phyloP scores from a whole-genome alignment of 2,888 invertebrate species.

The Andrena camellia region DNA sequence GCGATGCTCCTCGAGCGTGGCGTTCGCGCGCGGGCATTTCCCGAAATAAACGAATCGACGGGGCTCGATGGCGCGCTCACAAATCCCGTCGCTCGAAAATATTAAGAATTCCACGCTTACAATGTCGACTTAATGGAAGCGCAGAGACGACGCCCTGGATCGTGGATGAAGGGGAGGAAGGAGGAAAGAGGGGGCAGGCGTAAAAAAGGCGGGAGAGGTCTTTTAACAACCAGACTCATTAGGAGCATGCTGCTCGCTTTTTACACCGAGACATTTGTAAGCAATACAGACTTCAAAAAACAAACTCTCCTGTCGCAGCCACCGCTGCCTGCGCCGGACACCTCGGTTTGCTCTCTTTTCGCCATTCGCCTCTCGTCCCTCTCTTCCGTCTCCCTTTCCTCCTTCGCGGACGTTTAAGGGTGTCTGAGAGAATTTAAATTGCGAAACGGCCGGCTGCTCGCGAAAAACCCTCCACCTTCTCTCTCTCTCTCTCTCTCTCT shows the following conservation, averaged over 20 bases:
- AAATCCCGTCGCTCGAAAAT: constrained; percentile 47
- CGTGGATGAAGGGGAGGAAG: constrained; percentile 22
- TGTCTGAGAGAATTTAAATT: constrained; percentile 78
- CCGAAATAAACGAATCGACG: constrained; percentile 59
- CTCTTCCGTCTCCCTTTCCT: constrained; percentile 42
- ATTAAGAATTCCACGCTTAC: constrained; percentile 76
- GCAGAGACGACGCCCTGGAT: constrained; percentile 24
- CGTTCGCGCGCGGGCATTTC: constrained; percentile 23
- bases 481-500: not conserved
- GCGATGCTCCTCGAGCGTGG: too few relatives aligned
- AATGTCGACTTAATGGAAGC: constrained; percentile 77
- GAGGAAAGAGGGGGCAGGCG: constrained; percentile 46
- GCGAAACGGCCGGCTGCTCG: constrained; percentile 45
- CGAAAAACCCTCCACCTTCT: constrained; percentile 32
- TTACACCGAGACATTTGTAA: constrained; percentile 85
- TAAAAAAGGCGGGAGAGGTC: constrained; percentile 76
- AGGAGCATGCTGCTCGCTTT: constrained; percentile 81
- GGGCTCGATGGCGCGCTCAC: not conserved
- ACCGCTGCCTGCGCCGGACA: constrained; percentile 57
- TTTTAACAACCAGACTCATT: constrained; percentile 85
- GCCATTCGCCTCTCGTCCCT: constrained; percentile 55
- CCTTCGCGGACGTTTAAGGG: constrained; percentile 70
- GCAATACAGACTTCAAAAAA: constrained; percentile 84
- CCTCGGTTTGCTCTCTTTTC: constrained; percentile 68
- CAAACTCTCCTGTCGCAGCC: constrained; percentile 77